Conservation (phyloP, 1,140 invertebrate genomes). For the Andricus grossulariae region DNA sequence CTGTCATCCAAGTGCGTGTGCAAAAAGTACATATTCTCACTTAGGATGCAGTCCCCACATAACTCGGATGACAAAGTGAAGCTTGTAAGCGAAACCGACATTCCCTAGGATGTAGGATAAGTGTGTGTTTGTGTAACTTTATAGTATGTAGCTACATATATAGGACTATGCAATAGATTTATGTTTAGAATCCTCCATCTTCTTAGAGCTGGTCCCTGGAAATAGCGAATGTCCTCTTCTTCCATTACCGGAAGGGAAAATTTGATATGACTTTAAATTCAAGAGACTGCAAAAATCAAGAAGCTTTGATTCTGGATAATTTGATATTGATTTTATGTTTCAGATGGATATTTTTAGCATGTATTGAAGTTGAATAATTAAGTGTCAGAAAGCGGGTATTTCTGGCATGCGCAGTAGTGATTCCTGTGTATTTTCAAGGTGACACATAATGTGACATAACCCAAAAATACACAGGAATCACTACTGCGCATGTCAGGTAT, state of each 20-base stretch:
- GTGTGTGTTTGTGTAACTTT: background rate
- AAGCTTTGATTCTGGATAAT: background rate
- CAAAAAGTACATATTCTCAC: constrained; percentile 11
- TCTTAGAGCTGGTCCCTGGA: background rate
- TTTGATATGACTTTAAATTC: background rate
- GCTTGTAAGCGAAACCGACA: constrained; percentile 22
- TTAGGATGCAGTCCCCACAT: background rate
- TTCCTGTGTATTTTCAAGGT: no score
- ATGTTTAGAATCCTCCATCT: constrained; percentile 9
- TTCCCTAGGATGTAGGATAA: background rate
- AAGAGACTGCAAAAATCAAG: background rate
- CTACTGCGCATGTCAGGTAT: no score
- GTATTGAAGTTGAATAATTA: no score
- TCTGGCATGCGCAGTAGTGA: no score
- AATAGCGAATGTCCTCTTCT: constrained; percentile 4
- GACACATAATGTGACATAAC: no score
- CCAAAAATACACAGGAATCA: no score
- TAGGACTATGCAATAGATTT: background rate
- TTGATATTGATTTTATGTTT: no score
- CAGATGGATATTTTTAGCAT: no score
- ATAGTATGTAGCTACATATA: background rate
- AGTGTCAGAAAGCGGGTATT: no score
- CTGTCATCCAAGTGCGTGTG: background rate
- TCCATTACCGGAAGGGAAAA: background rate
- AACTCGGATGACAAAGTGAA: constrained; percentile 6